Evolutionary conservation across 2,888 invertebrate species (phyloP).

Genomic region (Apocheima hispidaria): DNA sequence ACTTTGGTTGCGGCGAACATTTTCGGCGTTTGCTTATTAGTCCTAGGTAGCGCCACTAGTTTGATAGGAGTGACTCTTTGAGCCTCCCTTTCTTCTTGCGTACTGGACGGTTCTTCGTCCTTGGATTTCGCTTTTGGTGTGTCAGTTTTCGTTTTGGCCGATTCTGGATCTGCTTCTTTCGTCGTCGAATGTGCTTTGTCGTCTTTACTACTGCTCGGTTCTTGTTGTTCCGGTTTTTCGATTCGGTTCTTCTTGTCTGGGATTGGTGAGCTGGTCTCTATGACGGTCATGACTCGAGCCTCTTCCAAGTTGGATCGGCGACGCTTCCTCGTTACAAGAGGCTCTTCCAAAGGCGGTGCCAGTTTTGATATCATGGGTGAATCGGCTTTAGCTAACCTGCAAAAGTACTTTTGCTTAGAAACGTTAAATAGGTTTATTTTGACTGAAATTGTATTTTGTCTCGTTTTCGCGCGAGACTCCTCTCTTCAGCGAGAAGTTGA

Average conservation of each 20-base stretch:
- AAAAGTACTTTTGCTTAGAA: background rate
- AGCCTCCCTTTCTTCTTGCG: conserved; percentile 46
- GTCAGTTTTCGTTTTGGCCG: conserved; percentile 19
- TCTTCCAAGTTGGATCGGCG: conserved; percentile 71
- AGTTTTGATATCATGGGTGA: background rate
- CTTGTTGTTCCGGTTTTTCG: conserved; percentile 39
- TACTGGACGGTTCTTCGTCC: conserved; percentile 49
- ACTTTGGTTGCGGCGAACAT: conserved; percentile 42
- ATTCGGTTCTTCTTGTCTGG: conserved; percentile 58
- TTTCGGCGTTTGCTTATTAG: conserved; percentile 46
- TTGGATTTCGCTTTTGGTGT: conserved; percentile 34
- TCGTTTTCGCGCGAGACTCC: too few species aligned
- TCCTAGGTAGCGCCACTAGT: conserved; percentile 57
- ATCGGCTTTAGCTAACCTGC: conserved; percentile 9
- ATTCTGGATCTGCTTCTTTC: conserved; percentile 13
- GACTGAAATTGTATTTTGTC: too few species aligned
- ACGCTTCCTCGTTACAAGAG: conserved; percentile 62
- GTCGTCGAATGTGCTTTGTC: conserved; percentile 29
- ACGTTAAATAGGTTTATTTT: background rate
- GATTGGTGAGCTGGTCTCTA: conserved; percentile 48
- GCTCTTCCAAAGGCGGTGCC: conserved; percentile 33
- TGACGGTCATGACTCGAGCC: conserved; percentile 59
- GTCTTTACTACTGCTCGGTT: conserved; percentile 41
- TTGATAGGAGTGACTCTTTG: conserved; percentile 57
- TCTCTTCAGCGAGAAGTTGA: too few species aligned